These are phyloP conservation scores for Silurus meridionalis DNA, from an alignment of 2,113 vertebrate genomes.

Conservation along the genomic window DNA sequence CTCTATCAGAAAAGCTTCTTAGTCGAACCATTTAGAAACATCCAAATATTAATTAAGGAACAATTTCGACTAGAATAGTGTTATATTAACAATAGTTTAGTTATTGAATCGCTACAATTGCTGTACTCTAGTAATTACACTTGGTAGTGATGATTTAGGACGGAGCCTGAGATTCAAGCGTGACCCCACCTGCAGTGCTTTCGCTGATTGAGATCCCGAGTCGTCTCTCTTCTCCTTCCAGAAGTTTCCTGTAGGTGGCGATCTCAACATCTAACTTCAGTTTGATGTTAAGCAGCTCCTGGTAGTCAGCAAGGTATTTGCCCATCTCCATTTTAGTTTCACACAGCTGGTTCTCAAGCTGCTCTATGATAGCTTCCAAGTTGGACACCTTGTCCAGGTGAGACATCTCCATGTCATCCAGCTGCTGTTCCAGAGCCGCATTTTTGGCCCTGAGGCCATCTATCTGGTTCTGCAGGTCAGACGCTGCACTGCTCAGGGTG, in stretches of 20 bases:
- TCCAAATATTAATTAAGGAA: background rate
- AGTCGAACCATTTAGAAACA: background rate
- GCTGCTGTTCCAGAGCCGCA: slow-evolving; percentile 70
- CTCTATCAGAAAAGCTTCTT: background rate
- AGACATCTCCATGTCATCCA: slow-evolving; percentile 74
- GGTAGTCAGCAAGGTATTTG: slow-evolving; percentile 69
- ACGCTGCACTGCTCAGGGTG: slow-evolving; percentile 68
- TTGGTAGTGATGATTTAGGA: background rate
- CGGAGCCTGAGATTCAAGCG: background rate
- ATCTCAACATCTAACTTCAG: slow-evolving; percentile 79
- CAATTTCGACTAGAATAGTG: background rate
- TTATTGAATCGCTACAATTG: background rate
- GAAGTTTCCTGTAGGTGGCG: slow-evolving; percentile 77
- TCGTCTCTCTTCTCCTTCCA: slow-evolving; percentile 77
- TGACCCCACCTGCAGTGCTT: slow-evolving; percentile 27
- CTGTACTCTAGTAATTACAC: background rate
- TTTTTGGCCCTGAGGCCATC: slow-evolving; percentile 70
- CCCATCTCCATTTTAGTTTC: slow-evolving; percentile 74
- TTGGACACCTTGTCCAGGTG: slow-evolving; percentile 69
- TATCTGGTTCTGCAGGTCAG: slow-evolving; percentile 76
- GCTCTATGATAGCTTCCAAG: slow-evolving; percentile 67
- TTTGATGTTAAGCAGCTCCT: slow-evolving; percentile 75
- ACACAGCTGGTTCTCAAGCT: slow-evolving; percentile 75
- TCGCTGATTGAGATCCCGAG: slow-evolving; percentile 67
- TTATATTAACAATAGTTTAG: too few species aligned